Evolutionary conservation across 2,113 vertebrate species (phyloP), one percentile per base, ranked within the genome.

Genomic region (Benitochromis conjunctus): DNA sequence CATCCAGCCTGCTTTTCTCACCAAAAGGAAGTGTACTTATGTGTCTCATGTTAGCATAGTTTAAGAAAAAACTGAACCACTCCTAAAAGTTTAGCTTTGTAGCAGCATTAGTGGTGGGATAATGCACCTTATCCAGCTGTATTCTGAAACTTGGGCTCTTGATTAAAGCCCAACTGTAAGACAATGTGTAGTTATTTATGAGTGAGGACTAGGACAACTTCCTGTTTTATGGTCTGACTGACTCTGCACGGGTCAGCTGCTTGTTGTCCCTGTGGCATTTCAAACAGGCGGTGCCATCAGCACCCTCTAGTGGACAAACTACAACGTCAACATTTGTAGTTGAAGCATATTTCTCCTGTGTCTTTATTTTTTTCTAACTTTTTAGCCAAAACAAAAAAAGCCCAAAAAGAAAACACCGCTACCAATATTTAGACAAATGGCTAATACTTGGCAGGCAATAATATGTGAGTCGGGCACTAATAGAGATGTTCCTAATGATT

Each of bases 341-440:
- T 43, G 2, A 69, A 69, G 3, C 19, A 1, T 24, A 36, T 24
- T 69, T 69, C 64, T 16, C 5, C 2, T 0, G 0, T 26, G 13
- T 46, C 21, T 71, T 46, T 71, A 26, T 43, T 46, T 71, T 18
- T 43, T 43, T 21, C 34, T 36, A 69, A 1, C 13, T 26, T 69
- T 69, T 43, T 7, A 69, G 38, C 64, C 38, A 24, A 26, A 71
- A 64, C 26, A 26, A 26, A 26, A 26, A 26, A 26, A 26, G 26
- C 26, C 26, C 26, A 18, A 71, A 51, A 51, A 16, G 64, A 46
- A 2, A 71, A 62, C 18, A 36, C 60, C 0, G n/a, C 21, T 46
- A 18, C 66, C 21, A 3, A 26, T 71, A 71, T 71, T 46, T 26
- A 71, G 13, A 43, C 21, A 41, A 26, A 46, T 46, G 8, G 7